Evolutionary conservation across 2,888 invertebrate genomes (phyloP).

Genomic region (Thera obeliscata): DNA sequence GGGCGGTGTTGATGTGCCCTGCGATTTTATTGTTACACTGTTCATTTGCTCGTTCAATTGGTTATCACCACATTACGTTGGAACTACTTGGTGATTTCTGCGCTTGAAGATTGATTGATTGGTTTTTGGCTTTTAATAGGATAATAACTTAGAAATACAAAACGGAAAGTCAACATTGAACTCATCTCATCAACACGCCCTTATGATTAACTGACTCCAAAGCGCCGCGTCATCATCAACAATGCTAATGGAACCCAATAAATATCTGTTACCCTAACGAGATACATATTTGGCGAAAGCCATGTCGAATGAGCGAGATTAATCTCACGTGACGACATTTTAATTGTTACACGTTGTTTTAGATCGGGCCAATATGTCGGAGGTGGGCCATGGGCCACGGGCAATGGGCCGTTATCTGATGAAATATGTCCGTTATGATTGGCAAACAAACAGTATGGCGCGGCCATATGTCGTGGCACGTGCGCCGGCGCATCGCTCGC

Average conservation of each 20-base stretch:
- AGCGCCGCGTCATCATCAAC: conserved; percentile 34
- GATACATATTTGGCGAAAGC: conserved; percentile 58
- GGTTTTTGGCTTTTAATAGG: background rate
- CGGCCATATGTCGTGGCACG: conserved; percentile 83
- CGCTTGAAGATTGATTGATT: background rate
- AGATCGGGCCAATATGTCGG: conserved; percentile 75
- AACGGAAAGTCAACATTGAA: no score
- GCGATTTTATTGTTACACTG: conserved; percentile 51
- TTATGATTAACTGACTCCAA: conserved; percentile 12
- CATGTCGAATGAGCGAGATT: conserved; percentile 62
- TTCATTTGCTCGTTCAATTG: conserved; percentile 39
- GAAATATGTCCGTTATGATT: conserved; percentile 85
- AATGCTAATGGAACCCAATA: conserved; percentile 32
- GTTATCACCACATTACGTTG: background rate
- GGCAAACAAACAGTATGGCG: conserved; percentile 84
- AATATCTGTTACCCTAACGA: conserved; percentile 45
- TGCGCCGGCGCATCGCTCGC: conserved; percentile 77
- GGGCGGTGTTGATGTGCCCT: conserved; percentile 38
- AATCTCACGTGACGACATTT: conserved; percentile 65
- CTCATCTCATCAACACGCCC: background rate
- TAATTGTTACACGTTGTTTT: conserved; percentile 80
- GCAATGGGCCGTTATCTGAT: conserved; percentile 79
- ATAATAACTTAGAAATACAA: background rate
- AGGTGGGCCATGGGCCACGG: conserved; percentile 60
- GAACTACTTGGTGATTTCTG: background rate